These are phyloP conservation scores for Hydrochoerus hydrochaeris DNA, from an alignment of 2,113 vertebrate genomes.

Conservation along the genomic window DNA sequence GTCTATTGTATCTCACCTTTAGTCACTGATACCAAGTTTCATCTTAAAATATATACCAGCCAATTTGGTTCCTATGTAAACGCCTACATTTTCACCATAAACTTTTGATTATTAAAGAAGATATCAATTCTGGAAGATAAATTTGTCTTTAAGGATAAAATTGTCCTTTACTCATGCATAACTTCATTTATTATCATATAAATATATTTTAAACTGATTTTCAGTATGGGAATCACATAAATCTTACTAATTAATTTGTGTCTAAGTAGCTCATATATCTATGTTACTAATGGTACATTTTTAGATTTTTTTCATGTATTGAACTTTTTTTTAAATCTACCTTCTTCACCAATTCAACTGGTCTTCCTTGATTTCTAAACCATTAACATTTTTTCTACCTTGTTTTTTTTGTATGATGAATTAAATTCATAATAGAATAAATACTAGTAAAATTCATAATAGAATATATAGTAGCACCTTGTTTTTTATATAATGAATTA, in stretches of 20 bases:
- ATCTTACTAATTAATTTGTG: background rate
- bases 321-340: background rate
- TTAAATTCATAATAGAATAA: background rate
- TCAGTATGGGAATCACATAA: conserved; percentile 10
- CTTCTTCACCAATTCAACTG: background rate
- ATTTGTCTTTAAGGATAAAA: background rate
- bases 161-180: background rate
- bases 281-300: background rate
- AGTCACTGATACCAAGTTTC: background rate
- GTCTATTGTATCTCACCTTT: conserved; percentile 13
- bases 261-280: background rate
- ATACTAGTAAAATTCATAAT: background rate
- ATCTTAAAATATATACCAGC: background rate
- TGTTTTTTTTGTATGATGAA: background rate
- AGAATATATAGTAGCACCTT: no score
- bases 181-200: conserved; percentile 10
- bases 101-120: conserved; percentile 26
- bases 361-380: background rate
- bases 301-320: background rate
- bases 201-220: conserved; percentile 45
- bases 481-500: no score
- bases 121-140: background rate
- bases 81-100: conserved; percentile 19
- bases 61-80: conserved; percentile 37
- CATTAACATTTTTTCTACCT: background rate